Evolutionary conservation across 1,140 invertebrate genomes (phyloP).

Genomic region (Maconellicoccus hirsutus): DNA sequence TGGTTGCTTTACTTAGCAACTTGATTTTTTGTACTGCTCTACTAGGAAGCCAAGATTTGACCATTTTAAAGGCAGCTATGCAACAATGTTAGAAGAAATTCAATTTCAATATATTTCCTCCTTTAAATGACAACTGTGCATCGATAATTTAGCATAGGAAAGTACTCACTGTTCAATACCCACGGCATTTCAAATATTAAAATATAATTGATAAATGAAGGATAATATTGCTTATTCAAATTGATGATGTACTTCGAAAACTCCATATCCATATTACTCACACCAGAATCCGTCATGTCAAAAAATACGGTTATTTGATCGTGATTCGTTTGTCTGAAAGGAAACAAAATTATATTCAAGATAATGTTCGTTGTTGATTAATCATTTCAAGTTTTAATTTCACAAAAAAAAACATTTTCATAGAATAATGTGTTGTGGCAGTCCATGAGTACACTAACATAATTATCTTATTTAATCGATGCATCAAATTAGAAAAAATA

Average conservation of each 20-base stretch:
- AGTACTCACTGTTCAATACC: constrained; percentile 66
- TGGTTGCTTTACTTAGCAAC: constrained; percentile 63
- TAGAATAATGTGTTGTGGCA: not conserved
- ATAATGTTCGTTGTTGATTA: not conserved
- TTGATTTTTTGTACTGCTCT: constrained; percentile 84
- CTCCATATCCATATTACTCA: constrained; percentile 81
- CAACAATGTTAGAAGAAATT: constrained; percentile 28
- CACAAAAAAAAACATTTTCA: not conserved
- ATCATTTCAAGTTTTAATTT: not conserved
- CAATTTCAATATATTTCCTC: not conserved
- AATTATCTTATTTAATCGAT: not conserved
- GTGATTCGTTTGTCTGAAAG: constrained; percentile 53
- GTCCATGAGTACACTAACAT: not conserved
- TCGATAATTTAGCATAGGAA: not conserved
- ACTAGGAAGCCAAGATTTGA: constrained; percentile 76
- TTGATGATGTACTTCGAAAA: constrained; percentile 73
- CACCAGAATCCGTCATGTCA: constrained; percentile 73
- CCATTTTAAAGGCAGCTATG: constrained; percentile 81
- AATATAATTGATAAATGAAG: constrained; percentile 79
- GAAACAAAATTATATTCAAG: constrained; percentile 26
- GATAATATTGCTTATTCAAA: constrained; percentile 82
- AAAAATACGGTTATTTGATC: constrained; percentile 74
- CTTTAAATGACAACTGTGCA: not conserved
- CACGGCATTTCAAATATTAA: constrained; percentile 90
- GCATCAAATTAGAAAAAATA: no score